phyloP scores from a whole-genome alignment of 1,140 invertebrate genomes.

The Caenorhabditis tropicalis region DNA sequence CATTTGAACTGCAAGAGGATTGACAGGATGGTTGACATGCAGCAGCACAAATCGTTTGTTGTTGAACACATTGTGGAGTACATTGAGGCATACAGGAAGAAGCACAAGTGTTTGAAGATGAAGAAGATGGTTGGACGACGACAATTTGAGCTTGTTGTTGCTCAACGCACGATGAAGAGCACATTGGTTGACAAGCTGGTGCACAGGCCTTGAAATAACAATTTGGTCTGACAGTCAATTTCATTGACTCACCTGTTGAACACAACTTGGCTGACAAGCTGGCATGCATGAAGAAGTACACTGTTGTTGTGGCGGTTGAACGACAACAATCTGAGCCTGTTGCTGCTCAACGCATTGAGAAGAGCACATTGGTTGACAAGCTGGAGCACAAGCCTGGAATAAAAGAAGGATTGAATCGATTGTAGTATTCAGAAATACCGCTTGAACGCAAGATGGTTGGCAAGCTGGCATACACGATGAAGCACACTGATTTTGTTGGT shows the following conservation, averaged over 20 bases:
- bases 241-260: constrained; percentile 28
- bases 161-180: constrained; percentile 52
- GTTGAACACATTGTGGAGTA: constrained; percentile 54
- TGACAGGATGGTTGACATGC: constrained; percentile 60
- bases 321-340: constrained; percentile 56
- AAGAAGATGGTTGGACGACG: constrained; percentile 30
- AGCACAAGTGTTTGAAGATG: constrained; percentile 48
- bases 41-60: constrained; percentile 55
- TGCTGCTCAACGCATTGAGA: constrained; percentile 57
- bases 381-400: constrained; percentile 60
- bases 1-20: constrained; percentile 52
- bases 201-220: constrained; percentile 53
- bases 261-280: constrained; percentile 44
- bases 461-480: constrained; percentile 54
- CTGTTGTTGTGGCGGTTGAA: constrained; percentile 52
- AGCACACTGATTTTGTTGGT: constrained; percentile 52
- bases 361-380: constrained; percentile 62
- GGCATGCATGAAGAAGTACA: constrained; percentile 54
- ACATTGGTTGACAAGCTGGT: constrained; percentile 59
- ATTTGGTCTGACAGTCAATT: background rate
- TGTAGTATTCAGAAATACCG: background rate
- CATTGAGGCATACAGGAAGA: constrained; percentile 58
- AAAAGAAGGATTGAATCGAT: background rate
- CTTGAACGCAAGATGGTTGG: constrained; percentile 54
- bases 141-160: constrained; percentile 54